Conservation (phyloP, 2,888 invertebrate genomes). For the Geophilus truncorum region DNA sequence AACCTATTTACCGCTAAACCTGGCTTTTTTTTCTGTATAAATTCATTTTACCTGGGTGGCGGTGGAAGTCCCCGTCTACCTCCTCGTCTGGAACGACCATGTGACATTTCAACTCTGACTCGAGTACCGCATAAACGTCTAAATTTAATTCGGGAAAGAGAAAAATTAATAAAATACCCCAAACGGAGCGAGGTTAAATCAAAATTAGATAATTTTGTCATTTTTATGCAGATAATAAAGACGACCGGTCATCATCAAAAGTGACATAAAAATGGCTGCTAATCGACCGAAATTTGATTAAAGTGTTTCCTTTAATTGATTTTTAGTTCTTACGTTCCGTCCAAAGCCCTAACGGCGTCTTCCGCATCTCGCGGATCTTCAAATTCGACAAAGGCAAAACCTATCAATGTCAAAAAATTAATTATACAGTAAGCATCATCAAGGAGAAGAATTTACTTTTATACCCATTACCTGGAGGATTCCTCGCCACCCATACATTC, state of each 20-base stretch:
- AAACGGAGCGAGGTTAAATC: too few relatives aligned
- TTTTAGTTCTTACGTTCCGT: constrained; percentile 80
- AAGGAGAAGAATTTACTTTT: neutral
- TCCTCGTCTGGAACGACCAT: constrained; percentile 71
- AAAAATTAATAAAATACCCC: neutral
- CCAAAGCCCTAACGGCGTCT: constrained; percentile 74
- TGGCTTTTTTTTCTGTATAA: neutral
- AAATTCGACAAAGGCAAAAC: constrained; percentile 84
- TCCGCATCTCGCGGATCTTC: constrained; percentile 84
- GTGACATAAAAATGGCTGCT: too few relatives aligned
- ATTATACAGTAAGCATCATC: constrained; percentile 41
- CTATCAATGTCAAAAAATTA: constrained; percentile 47
- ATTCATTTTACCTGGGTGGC: constrained; percentile 29
- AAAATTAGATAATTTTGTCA: neutral
- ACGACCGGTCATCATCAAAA: too few relatives aligned
- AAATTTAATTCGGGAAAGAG: constrained; percentile 39
- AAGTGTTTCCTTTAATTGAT: too few relatives aligned
- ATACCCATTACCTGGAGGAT: constrained; percentile 63
- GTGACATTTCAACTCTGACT: constrained; percentile 89
- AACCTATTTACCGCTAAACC: neutral
- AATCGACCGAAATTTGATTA: too few relatives aligned
- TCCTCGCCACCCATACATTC: constrained; percentile 90
- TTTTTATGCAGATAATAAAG: neutral
- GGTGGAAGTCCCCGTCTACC: constrained; percentile 50
- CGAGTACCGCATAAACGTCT: constrained; percentile 84